These are phyloP conservation scores for Lepidocyrtinus sp. DNA, from an alignment of 2,888 invertebrate species.

Conservation along the genomic window DNA sequence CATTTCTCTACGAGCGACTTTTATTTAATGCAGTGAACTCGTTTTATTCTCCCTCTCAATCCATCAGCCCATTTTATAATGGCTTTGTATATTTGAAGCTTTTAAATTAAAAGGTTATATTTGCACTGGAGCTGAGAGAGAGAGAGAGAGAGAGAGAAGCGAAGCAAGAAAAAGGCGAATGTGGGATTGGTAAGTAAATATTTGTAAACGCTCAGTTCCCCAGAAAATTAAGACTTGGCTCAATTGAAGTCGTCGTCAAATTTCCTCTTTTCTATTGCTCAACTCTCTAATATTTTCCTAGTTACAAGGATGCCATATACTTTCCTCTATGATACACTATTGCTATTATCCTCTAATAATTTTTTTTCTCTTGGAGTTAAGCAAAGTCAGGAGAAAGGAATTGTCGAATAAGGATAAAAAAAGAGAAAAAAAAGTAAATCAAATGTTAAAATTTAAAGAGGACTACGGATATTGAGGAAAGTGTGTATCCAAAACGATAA, in stretches of 20 bases:
- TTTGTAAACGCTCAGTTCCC: slow-evolving; percentile 70
- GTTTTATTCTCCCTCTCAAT: background rate
- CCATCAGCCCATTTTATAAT: slow-evolving; percentile 53
- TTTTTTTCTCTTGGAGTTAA: no score
- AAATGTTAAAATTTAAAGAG: slow-evolving; percentile 7
- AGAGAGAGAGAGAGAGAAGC: slow-evolving; percentile 47
- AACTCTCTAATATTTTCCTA: no score
- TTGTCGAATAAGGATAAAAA: no score
- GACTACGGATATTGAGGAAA: no score
- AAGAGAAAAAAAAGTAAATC: background rate
- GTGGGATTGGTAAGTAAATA: slow-evolving; percentile 69
- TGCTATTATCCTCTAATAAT: no score
- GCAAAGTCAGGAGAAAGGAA: no score
- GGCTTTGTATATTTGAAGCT: slow-evolving; percentile 58
- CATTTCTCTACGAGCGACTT: no score
- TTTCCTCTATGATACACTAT: no score
- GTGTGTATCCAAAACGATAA: no score
- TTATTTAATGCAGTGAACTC: slow-evolving; percentile 7
- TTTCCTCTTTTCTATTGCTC: no score
- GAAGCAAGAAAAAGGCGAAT: slow-evolving; percentile 67
- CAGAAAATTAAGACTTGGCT: slow-evolving; percentile 70
- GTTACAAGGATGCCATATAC: no score
- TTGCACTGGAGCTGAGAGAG: slow-evolving; percentile 54
- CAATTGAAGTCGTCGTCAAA: slow-evolving; percentile 64
- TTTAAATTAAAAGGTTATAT: slow-evolving; percentile 70